Percentiles rank a stretch among this genome's conserved stretches.
phyloP scores from a whole-genome alignment of 2,797 vertebrate genomes.

The Danio jaintianensis region DNA sequence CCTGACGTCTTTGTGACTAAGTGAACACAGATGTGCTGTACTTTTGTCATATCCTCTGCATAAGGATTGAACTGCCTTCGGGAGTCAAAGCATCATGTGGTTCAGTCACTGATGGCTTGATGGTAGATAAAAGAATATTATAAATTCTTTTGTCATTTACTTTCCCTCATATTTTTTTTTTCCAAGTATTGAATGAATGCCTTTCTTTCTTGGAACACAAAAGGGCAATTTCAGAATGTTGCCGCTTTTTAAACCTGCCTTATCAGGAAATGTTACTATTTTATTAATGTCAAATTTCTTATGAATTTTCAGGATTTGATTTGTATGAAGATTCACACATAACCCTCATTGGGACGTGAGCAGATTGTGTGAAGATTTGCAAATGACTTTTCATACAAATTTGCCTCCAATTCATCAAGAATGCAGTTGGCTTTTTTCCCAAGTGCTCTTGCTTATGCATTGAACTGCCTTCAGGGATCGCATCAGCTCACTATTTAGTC shows the following conservation, averaged over 20 bases:
- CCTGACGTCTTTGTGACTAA: conserved; percentile 45
- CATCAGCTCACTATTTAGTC: too few species aligned
- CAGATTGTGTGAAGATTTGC: neutral
- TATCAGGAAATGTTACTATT: neutral
- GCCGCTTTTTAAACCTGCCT: neutral
- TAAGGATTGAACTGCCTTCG: conserved; percentile 23
- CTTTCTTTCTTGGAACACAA: neutral
- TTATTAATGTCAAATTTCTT: neutral
- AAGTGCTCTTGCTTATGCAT: too few species aligned
- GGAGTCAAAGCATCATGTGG: neutral
- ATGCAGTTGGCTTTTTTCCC: neutral
- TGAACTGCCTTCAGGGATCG: too few species aligned
- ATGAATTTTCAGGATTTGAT: neutral
- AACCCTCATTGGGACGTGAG: neutral
- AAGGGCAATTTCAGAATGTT: neutral
- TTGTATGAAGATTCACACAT: neutral
- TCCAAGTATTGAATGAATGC: neutral
- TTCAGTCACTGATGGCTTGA: neutral
- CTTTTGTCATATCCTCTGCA: conserved; percentile 42
- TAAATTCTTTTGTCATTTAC: neutral
- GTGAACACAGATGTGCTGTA: conserved; percentile 51
- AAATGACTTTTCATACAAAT: neutral
- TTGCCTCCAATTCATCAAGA: neutral
- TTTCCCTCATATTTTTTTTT: neutral
- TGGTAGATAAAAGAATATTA: neutral